Conservation (phyloP, 2,113 vertebrate species). For the Brachionichthys hirsutus region DNA sequence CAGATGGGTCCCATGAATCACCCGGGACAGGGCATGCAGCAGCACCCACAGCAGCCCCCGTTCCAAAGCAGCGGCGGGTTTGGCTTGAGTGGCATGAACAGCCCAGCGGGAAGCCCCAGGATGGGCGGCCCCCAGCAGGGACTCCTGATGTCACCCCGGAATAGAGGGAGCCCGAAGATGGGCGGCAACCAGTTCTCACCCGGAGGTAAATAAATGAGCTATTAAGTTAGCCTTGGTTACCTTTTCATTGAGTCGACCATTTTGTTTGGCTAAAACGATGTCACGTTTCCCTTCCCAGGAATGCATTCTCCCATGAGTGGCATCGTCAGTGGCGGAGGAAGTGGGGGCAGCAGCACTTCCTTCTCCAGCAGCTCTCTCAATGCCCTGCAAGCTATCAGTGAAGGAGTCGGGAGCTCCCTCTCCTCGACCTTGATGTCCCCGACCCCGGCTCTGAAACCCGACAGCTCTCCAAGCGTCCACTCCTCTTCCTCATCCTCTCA, state of each 20-base stretch:
- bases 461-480: conserved; percentile 88
- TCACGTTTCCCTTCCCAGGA: conserved; percentile 73
- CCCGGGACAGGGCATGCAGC: conserved; percentile 71
- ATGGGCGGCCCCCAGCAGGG: conserved; percentile 86
- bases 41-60: conserved; percentile 81
- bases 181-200: conserved; percentile 92
- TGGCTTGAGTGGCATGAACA: conserved; percentile 85
- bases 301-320: conserved; percentile 92
- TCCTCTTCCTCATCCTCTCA: conserved; percentile 75
- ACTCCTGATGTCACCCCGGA: conserved; percentile 90
- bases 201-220: conserved; percentile 79
- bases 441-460: conserved; percentile 83
- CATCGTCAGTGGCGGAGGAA: conserved; percentile 77
- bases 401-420: conserved; percentile 93
- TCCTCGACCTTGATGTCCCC: conserved; percentile 90
- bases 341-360: conserved; percentile 72
- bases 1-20: conserved; percentile 72
- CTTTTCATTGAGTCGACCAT: neutral
- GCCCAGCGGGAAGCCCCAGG: conserved; percentile 89
- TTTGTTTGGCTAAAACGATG: neutral
- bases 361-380: conserved; percentile 98
- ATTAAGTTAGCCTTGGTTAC: neutral
- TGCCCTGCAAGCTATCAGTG: conserved; percentile 96
- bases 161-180: conserved; percentile 96
- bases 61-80: conserved; percentile 85